Percentiles rank a stretch among this genome's conserved stretches.
Conservation (phyloP, 2,113 vertebrate genomes). For the Sitta europaea region DNA sequence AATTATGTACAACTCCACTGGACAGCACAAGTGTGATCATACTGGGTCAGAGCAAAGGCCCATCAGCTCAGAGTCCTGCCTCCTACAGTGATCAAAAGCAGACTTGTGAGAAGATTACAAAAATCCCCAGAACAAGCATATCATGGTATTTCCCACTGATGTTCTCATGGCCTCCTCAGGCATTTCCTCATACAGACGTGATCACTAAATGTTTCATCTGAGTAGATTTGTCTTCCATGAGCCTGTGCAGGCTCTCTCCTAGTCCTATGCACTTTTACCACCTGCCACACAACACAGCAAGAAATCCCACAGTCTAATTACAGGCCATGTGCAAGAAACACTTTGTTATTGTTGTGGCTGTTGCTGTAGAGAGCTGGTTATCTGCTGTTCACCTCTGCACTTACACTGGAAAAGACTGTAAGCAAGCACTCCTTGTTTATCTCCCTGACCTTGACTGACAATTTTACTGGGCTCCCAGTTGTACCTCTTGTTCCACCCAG, state of each 20-base stretch:
- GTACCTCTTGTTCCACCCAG: neutral
- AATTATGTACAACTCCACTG: neutral
- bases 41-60: neutral
- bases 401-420: fast-evolving
- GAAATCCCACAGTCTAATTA: neutral
- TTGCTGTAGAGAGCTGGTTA: neutral
- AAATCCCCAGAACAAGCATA: neutral
- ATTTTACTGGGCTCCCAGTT: neutral
- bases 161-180: neutral
- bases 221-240: neutral
- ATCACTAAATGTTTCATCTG: neutral
- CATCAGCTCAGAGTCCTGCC: neutral
- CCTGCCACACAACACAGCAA: fast-evolving
- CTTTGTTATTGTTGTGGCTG: neutral
- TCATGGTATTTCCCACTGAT: neutral
- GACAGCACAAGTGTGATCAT: neutral
- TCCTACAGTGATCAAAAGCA: neutral
- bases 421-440: neutral
- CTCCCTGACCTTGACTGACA: neutral
- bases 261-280: neutral
- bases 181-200: neutral
- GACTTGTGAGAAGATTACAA: neutral
- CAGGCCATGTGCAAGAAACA: neutral
- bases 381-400: neutral
- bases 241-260: neutral